These are phyloP conservation scores for Craterocephalus amniculus DNA, from an alignment of 2,797 vertebrate genomes.

Conservation along the genomic window DNA sequence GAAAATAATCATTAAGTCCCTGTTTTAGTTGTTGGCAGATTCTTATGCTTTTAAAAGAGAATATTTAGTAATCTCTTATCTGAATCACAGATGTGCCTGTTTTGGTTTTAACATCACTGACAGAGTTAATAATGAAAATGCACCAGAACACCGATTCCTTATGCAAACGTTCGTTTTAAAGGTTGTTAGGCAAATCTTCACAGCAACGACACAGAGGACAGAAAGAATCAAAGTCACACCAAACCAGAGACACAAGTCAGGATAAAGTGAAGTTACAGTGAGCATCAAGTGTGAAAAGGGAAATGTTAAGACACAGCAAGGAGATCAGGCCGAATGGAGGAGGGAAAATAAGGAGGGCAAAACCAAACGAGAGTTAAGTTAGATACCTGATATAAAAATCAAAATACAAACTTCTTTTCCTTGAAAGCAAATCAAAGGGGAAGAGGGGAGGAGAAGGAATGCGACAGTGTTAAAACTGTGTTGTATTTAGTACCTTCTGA, in stretches of 20 bases:
- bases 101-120: background rate
- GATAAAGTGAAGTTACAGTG: constrained; percentile 69
- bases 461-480: constrained; percentile 75
- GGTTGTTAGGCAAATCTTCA: constrained; percentile 79
- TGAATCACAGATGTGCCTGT: background rate
- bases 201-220: constrained; percentile 70
- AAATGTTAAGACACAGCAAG: constrained; percentile 73
- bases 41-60: background rate
- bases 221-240: constrained; percentile 64
- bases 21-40: background rate
- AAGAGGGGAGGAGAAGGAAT: constrained; percentile 79
- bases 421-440: constrained; percentile 92
- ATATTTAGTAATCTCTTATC: background rate
- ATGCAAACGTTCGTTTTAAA: constrained; percentile 31
- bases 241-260: constrained; percentile 68
- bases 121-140: background rate
- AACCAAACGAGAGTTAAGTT: constrained; percentile 77
- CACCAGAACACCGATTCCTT: constrained; percentile 15
- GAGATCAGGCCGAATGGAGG: constrained; percentile 68
- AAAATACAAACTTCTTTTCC: constrained; percentile 99
- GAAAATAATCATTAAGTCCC: background rate
- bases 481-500: constrained; percentile 52
- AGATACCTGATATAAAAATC: constrained; percentile 99
- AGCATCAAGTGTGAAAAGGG: constrained; percentile 59
- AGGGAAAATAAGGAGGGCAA: constrained; percentile 42